Evolutionary conservation across 2,888 invertebrate species (phyloP), one percentile per base, ranked within the genome.

Genomic region (Cephonodes hylas): DNA sequence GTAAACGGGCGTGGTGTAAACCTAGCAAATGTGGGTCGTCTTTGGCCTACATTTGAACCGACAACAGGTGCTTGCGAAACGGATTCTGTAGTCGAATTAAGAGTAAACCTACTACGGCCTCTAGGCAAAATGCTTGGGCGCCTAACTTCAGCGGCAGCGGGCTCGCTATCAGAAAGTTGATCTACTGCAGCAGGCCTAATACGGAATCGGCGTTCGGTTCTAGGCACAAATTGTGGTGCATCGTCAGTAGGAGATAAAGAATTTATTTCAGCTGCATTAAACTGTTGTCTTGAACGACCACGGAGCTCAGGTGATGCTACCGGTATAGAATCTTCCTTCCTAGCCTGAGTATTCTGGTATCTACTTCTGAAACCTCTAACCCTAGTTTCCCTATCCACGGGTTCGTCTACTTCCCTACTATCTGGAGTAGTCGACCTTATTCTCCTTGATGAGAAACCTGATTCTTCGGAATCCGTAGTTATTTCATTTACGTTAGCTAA

Each of bases 221-320:
- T 79, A 8, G 79, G 81, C 20, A 82, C 75, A 60, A 85, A 84
- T 56, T 79, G 76, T 4, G 84, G 80, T 61, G 84, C 84, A 10
- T 81, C 66, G 69, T 94, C 94, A 22, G 91, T 81, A 0, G 94
- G 92, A 1, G 93, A 93, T 53, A 94, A 77, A 2, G 94, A 93
- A 53, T 93, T 84, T 15, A 93, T 73, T 76, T 94, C 94, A 64
- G 93, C 91, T n/a, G 70, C 84, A 64, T 65, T 83, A n/a, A 86
- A 61, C 66, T 76, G 78, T 15, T 89, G 84, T 66, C 84, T 84
- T 56, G 82, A 84, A 38, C 85, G 83, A 13, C 90, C 90, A 70
- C 86, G 81, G 10, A 84, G 74, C 1, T 89, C 74, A 8, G 80
- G 81, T n/a, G 87, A 80, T 8, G 88, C 90, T 25, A 89, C 89